Base-by-base conservation (phyloP, 1,140 invertebrate species). In the Drosophila pandora region DNA sequence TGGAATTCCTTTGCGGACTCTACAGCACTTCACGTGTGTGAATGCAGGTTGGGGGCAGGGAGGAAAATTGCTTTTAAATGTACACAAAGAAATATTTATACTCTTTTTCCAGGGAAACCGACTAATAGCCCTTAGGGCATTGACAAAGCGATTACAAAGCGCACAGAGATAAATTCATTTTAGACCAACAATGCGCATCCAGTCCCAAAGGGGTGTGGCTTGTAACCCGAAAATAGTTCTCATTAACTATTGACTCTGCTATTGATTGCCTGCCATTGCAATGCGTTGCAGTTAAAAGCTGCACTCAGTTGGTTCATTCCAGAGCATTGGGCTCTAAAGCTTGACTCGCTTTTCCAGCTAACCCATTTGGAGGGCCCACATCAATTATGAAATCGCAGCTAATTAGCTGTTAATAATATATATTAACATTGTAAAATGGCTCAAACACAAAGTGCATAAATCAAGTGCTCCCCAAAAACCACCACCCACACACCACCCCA, bases 331-430 rank as follows among this genome's bases (percentile, higher is more conserved):
- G 25, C 50, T 4, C 5, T n/a, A 13, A 25, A 52, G 45, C 45
- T 41, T 32, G 59, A 43, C 25, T 41, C 28, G 34, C 45, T 17
- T 30, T 8, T 23, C 22, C 30, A 56, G 28, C 22, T 56, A 53
- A 54, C 25, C 59, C 23, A 32, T 23, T 61, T 52, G 3, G 3
- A 17, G 30, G 48, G 8, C 8, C 43, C 39, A 32, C 63, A 78
- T 82, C 63, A 87, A 69, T 82, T 67, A 63, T 77, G 50, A 48
- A 80, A 89, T 83, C 63, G 59, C 67, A 75, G 77, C 77, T 84
- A 89, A 89, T 89, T 89, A 89, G 73, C 80, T 89, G 84, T 84
- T 89, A 89, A 89, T 89, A 80, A 89, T 80, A 81, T 80, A 75
- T 77, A 89, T 89, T 89, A 84, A 80, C 84, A 78, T 75, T 84